Evolutionary conservation across 1,140 invertebrate genomes (phyloP), one percentile per base, ranked within the genome.

Genomic region (Zaprionus tsacasi): DNA sequence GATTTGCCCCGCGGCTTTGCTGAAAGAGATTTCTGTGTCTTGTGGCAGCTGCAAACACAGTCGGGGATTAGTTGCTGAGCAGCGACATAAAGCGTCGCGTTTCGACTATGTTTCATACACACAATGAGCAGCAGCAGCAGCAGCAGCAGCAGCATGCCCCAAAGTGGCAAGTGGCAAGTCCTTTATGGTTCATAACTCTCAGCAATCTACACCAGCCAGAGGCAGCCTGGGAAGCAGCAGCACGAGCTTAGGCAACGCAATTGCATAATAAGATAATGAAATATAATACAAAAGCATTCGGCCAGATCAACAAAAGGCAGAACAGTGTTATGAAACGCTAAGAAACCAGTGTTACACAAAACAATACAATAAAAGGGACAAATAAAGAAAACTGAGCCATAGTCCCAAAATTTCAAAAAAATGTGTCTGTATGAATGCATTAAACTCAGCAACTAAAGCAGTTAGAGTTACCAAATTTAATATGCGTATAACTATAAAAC

Each of bases 51-150:
- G 76, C 69, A 60, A 59, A 80, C 67, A 82, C 55, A 76, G 79
- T 27, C 45, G 58, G 82, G 82, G 82, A 87, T 86, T 87, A 81
- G 65, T 54, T 70, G 69, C 66, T 87, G 70, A 83, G 81, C 81
- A 64, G 68, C 65, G 70, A 30, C 78, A 85, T 83, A 83, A 83
- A 85, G 72, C 81, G 82, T 66, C 81, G 72, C 52, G 40, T 48
- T 48, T 45, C 54, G 52, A 74, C 71, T 70, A 61, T 74, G 65
- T 38, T 60, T 56, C 38, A 61, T 33, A 73, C 65, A 69, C 65
- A 73, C 65, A 73, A 73, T 69, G 70, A 52, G 50, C 65, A 69
- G 21, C 21, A 21, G 21, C 21, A 21, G 21, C 21, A 21, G 21
- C 21, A 21, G 21, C 21, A 21, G 21, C 21, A 21, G 45, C 45